Evolutionary conservation across 2,113 vertebrate species (phyloP), one percentile per base, ranked within the genome.

Genomic region (Lagopus leucura): DNA sequence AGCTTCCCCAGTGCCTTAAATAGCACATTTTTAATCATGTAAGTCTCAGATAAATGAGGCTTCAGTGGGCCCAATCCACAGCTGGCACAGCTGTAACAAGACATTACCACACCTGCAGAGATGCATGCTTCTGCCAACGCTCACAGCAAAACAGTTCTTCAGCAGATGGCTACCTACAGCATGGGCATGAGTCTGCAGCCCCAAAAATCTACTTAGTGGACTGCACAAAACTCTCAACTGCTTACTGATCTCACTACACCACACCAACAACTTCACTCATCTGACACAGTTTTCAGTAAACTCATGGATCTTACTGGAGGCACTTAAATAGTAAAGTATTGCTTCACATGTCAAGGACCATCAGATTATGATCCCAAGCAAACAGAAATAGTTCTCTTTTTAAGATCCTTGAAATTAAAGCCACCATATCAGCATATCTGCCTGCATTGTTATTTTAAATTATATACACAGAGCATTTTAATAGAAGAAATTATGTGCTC

Each of bases 361-460:
- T 72, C 40, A 73, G 61, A 57, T 2, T 58, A 28, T 11, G 5
- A 65, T 48, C 73, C 40, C 9, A 13, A 84, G 21, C 10, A 90
- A 75, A 74, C 9, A 71, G 48, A 88, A 90, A 84, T 15, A 64
- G 27, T 57, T 84, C 71, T 72, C 21, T 47, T 70, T 94, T 82
- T 54, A 36, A 82, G 52, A 43, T 61, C 63, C 66, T 83, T 48
- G 72, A 85, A 90, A 88, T 60, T 55, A 57, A 83, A 94, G 90
- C 6, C 36, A 87, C 45, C 36, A 38, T 66, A 22, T 40, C 8
- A 14, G 67, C 8, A 36, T 66, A 92, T 54, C 82, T 74, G 76
- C 79, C 86, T 96, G 73, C 92, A 83, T 80, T 97, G 92, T 97
- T 98, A 92, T 92, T 93, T 81, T 93, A 95, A 97, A 97, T 94